Percentiles rank a stretch among this genome's conserved stretches.
These are phyloP conservation scores for Tanytarsus gracilentus DNA, from an alignment of 2,888 invertebrate species.

Conservation along the genomic window DNA sequence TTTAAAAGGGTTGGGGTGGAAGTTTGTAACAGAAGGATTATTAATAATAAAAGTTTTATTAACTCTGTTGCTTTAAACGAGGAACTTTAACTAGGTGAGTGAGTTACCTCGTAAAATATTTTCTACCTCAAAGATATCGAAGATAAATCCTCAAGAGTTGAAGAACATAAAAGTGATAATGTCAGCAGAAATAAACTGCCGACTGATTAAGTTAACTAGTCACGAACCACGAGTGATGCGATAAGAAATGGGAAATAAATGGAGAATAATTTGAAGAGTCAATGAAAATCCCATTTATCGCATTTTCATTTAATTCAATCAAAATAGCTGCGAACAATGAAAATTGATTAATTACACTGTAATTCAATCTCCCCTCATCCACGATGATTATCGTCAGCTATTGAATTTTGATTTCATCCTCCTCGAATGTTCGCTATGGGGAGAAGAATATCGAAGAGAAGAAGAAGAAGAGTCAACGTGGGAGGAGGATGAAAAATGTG, in stretches of 20 bases:
- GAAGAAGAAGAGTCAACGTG: background rate
- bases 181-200: background rate
- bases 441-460: background rate
- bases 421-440: background rate
- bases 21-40: background rate
- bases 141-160: too few relatives aligned
- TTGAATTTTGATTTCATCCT: slow-evolving; percentile 8
- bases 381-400: background rate
- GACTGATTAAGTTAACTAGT: slow-evolving; percentile 5
- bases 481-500: background rate
- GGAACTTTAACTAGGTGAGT: too few relatives aligned
- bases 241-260: slow-evolving; percentile 12
- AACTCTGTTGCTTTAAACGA: too few relatives aligned
- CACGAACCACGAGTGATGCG: background rate
- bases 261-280: slow-evolving; percentile 11
- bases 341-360: slow-evolving; percentile 23
- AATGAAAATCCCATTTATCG: slow-evolving; percentile 25
- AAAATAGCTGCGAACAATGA: slow-evolving; percentile 12
- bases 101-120: too few relatives aligned
- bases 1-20: background rate
- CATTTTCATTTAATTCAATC: slow-evolving; percentile 16
- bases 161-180: background rate
- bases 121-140: too few relatives aligned
- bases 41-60: too few relatives aligned
- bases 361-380: background rate